These are phyloP conservation scores for Peribatodes rhomboidaria DNA, from an alignment of 2,888 invertebrate species.

Conservation along the genomic window DNA sequence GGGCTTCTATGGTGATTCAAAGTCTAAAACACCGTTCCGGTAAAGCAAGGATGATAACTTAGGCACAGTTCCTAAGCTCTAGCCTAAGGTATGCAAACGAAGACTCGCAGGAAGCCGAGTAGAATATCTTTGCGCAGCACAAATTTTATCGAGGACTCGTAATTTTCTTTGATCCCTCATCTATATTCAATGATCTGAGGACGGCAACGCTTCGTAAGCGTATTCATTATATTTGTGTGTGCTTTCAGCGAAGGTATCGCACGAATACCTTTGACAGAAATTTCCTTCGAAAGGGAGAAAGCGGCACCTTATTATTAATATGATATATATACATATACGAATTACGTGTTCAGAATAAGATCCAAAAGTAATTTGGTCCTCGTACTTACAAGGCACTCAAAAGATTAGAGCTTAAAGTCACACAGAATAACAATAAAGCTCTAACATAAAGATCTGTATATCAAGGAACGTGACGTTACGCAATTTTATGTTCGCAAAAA, in stretches of 20 bases:
- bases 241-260: constrained; percentile 60
- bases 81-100: constrained; percentile 68
- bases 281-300: constrained; percentile 44
- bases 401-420: constrained; percentile 42
- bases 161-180: constrained; percentile 85
- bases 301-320: constrained; percentile 42
- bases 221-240: constrained; percentile 79
- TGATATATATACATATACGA: constrained; percentile 35
- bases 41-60: constrained; percentile 19
- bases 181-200: constrained; percentile 84
- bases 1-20: not conserved
- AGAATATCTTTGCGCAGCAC: constrained; percentile 77
- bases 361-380: constrained; percentile 29
- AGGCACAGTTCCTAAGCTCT: constrained; percentile 31
- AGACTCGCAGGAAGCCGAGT: constrained; percentile 60
- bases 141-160: constrained; percentile 80
- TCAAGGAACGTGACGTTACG: constrained; percentile 75
- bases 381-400: constrained; percentile 38
- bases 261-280: constrained; percentile 46
- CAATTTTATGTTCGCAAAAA: constrained; percentile 79
- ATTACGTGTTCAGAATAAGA: constrained; percentile 36
- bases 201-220: constrained; percentile 80
- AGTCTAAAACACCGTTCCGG: not conserved
- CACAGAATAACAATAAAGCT: constrained; percentile 61
- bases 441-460: constrained; percentile 72